Percentiles rank a stretch among this genome's conserved stretches.
Evolutionary conservation across 2,888 invertebrate species (phyloP).

Genomic region (Neocrepidodera transversa): DNA sequence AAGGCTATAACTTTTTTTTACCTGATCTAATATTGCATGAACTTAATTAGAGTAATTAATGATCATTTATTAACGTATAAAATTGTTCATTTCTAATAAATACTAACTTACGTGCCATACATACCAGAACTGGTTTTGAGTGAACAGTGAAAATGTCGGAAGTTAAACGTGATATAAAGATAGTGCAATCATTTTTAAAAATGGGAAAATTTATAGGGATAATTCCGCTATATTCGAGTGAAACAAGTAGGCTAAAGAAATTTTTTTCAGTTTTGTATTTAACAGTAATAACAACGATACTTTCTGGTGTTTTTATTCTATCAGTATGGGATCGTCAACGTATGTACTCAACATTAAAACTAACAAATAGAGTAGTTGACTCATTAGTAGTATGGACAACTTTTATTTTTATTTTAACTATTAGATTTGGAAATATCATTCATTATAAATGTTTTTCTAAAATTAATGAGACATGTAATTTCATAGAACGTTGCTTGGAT

Average conservation of each 20-base stretch:
- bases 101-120: not conserved
- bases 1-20: too few species aligned
- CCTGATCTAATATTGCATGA: too few species aligned
- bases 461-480: not conserved
- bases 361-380: slow-evolving; percentile 8
- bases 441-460: not conserved
- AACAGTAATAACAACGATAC: not conserved
- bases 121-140: not conserved
- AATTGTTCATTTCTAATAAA: not conserved
- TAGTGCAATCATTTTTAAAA: slow-evolving; percentile 1
- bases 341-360: slow-evolving; percentile 4
- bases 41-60: not conserved
- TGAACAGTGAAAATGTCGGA: not conserved
- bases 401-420: slow-evolving; percentile 5
- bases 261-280: slow-evolving; percentile 4
- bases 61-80: slow-evolving; percentile 4
- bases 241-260: not conserved
- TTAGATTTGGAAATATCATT: not conserved
- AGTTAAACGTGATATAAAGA: slow-evolving; percentile 5
- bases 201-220: slow-evolving; percentile 4
- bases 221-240: not conserved
- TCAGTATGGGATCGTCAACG: slow-evolving; percentile 4
- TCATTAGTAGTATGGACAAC: not conserved
- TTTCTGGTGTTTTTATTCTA: not conserved
- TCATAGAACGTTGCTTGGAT: not conserved